These are phyloP conservation scores for Falcunculus frontatus DNA, from an alignment of 2,113 vertebrate genomes.

Conservation along the genomic window DNA sequence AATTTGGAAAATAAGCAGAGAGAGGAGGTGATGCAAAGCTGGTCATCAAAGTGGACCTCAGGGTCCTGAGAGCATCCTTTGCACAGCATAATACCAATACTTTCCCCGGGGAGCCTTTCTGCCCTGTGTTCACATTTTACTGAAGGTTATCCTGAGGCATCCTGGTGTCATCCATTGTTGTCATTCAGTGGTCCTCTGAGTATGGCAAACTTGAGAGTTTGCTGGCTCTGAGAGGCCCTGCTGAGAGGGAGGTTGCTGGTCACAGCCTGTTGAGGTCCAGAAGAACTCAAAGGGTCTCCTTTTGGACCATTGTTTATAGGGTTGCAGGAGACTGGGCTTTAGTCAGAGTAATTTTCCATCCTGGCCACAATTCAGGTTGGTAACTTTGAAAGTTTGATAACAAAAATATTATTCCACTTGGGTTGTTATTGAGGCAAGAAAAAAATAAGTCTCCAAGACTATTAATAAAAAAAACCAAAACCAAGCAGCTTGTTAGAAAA, in stretches of 20 bases:
- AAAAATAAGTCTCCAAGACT: background rate
- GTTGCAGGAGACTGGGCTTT: background rate
- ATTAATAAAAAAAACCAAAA: background rate
- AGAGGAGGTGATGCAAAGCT: background rate
- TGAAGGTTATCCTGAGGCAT: background rate
- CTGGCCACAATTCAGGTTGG: background rate
- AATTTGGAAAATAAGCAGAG: background rate
- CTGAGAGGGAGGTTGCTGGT: background rate
- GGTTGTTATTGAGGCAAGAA: background rate
- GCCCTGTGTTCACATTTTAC: background rate
- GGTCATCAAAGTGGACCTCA: background rate
- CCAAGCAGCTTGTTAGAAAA: background rate
- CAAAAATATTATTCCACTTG: background rate
- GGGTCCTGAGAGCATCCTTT: background rate
- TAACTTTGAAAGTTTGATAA: background rate
- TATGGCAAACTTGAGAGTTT: background rate
- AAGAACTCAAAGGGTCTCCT: background rate
- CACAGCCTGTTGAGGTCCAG: background rate
- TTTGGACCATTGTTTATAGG: background rate
- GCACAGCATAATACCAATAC: rapidly evolving
- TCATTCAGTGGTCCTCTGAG: background rate
- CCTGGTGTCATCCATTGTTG: background rate
- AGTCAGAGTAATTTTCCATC: background rate
- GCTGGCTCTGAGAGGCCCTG: background rate
- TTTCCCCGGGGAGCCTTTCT: background rate